Base-by-base conservation (phyloP, 2,113 vertebrate genomes). In the Asarcornis scutulata region DNA sequence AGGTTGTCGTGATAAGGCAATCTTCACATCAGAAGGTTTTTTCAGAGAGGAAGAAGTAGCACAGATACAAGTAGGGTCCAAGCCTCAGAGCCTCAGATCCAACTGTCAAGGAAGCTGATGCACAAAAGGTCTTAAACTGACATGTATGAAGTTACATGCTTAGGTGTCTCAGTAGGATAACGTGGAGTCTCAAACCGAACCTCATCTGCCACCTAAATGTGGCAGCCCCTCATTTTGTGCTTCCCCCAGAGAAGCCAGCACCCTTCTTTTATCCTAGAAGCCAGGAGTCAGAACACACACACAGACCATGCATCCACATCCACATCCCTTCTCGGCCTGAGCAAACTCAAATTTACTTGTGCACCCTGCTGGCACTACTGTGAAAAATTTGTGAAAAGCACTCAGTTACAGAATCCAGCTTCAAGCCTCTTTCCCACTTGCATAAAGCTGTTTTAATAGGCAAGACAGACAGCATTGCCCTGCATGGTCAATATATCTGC, bases 1-100 rank as follows among this genome's bases (percentile, higher is more conserved):
- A 73, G 63, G 83, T 69, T 96, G 95, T 88, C 72, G 58, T 68
- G 94, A 97, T 96, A 96, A 97, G 87, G 38, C 93, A 96, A 96
- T 94, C 96, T 95, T 84, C 80, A 80, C 74, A 96, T 96, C 96
- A 93, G 88, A 55, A 93, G 83, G 55, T 92, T 92, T 96, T 96
- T 92, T 84, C 83, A 89, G 93, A 93, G 86, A 94, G 96, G 96
- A 97, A 94, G 94, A 95, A 94, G 77, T 0, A 92, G 53, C 74
- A 93, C 53, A 94, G 91, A 94, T 87, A 90, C 32, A 95, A 77
- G 55, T 80, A 90, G 53, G 13, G 88, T 91, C 91, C 62, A 89
- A 93, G 93, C 93, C 77, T 95, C 95, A 88, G 88, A 93, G 93
- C 93, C 77, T 95, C 95, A 88, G 88, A 77, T 73, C 60, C 90